These are phyloP conservation scores for Phortica okadai DNA, from an alignment of 2,888 invertebrate species.

Conservation along the genomic window DNA sequence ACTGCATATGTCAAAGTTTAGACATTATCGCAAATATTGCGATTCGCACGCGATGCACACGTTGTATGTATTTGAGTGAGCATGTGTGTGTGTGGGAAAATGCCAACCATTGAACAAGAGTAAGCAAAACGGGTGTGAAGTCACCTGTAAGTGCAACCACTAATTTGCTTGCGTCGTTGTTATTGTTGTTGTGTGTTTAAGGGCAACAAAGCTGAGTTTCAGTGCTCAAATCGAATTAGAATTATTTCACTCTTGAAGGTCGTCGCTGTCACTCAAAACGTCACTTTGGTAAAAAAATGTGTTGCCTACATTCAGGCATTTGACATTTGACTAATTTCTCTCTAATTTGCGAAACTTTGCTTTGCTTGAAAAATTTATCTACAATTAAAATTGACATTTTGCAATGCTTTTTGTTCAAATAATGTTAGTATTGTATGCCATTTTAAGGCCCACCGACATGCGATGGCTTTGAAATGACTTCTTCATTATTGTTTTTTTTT, in stretches of 20 bases:
- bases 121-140: not conserved
- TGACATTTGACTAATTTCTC: conserved; percentile 19
- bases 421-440: not conserved
- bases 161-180: conserved; percentile 15
- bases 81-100: not conserved
- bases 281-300: not conserved
- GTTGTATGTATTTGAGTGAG: not conserved
- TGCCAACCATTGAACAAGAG: not conserved
- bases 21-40: conserved; percentile 71
- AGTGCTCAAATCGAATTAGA: conserved; percentile 21
- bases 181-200: not conserved
- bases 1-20: conserved; percentile 68
- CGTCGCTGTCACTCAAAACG: not conserved
- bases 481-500: not conserved
- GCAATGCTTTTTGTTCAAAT: not conserved
- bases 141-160: conserved; percentile 15
- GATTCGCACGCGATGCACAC: conserved; percentile 64
- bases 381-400: conserved; percentile 23
- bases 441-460: conserved; percentile 26
- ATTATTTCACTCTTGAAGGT: conserved; percentile 3
- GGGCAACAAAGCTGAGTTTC: not conserved
- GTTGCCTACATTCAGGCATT: not conserved
- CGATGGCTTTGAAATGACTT: not conserved
- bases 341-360: not conserved
- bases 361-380: not conserved